Percentiles rank a stretch among this genome's conserved stretches.
Evolutionary conservation across 1,140 invertebrate species (phyloP).

Genomic region (Drosophila bocqueti): DNA sequence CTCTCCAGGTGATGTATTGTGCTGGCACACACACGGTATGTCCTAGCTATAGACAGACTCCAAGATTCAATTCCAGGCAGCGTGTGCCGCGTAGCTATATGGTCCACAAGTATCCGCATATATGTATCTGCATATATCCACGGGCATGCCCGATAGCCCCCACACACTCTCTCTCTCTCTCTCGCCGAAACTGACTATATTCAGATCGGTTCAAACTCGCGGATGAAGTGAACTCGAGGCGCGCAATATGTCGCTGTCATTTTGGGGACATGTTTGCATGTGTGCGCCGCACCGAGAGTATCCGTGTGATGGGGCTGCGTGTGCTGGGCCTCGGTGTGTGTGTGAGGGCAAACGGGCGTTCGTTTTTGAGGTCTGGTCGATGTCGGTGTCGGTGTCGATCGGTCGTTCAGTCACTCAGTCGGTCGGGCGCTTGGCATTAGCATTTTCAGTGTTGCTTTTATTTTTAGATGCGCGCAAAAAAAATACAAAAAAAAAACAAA

Average conservation of each 20-base stretch:
- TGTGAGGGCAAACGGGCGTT: conserved; percentile 51
- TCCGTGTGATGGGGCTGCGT: conserved; percentile 21
- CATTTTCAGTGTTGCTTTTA: conserved; percentile 57
- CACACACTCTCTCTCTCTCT: conserved; percentile 10
- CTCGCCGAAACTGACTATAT: conserved; percentile 34
- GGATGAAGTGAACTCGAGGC: conserved; percentile 50
- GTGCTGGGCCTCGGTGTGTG: conserved; percentile 2
- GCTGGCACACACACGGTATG: conserved; percentile 1
- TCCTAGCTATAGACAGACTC: conserved; percentile 16
- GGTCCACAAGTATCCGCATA: conserved; percentile 24
- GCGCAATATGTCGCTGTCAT: conserved; percentile 54
- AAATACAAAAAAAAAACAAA: conserved; percentile 34
- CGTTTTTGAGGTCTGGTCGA: conserved; percentile 52
- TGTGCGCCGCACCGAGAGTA: conserved; percentile 3
- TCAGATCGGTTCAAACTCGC: conserved; percentile 50
- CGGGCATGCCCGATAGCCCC: conserved; percentile 17
- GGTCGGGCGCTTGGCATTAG: conserved; percentile 54
- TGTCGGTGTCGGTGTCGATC: conserved; percentile 55
- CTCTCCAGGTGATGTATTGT: not conserved
- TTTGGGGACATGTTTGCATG: conserved; percentile 42
- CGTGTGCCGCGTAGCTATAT: conserved; percentile 33
- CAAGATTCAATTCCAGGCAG: conserved; percentile 18
- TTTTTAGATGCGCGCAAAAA: conserved; percentile 76
- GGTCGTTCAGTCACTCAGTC: conserved; percentile 54
- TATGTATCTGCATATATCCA: conserved; percentile 12